These are phyloP conservation scores for Protobothrops mucrosquamatus DNA, from an alignment of 2,113 vertebrate genomes.

Conservation along the genomic window DNA sequence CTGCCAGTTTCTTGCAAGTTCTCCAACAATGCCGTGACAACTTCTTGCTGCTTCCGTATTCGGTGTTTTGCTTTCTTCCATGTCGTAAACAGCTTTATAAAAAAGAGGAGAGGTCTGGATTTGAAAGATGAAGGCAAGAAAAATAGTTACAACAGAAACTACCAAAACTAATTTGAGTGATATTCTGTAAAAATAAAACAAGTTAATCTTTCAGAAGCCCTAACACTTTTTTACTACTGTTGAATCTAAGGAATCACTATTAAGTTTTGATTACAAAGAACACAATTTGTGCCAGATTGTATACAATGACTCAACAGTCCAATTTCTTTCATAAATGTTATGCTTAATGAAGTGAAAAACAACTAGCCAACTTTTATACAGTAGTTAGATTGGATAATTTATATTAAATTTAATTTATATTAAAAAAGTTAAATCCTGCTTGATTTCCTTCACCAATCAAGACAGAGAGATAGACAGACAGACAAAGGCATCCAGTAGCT, in stretches of 20 bases:
- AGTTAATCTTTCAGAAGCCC: neutral
- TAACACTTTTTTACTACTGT: neutral
- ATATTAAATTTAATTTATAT: neutral
- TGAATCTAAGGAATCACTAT: neutral
- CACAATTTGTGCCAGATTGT: neutral
- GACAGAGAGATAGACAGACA: neutral
- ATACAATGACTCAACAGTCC: neutral
- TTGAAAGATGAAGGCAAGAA: conserved; percentile 28
- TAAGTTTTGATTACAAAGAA: neutral
- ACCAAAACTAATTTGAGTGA: neutral
- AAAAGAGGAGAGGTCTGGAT: neutral
- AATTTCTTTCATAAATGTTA: neutral
- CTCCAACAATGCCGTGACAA: conserved; percentile 65
- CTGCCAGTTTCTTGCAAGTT: conserved; percentile 82
- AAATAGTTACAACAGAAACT: neutral
- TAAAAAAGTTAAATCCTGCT: neutral
- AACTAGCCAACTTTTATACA: neutral
- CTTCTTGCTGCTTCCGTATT: conserved; percentile 16
- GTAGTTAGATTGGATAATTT: neutral
- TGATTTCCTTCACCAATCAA: neutral
- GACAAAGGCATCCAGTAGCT: neutral
- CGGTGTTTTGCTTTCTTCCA: conserved; percentile 49
- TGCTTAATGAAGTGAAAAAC: neutral
- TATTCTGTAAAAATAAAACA: neutral
- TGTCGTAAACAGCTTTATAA: conserved; percentile 1